Evolutionary conservation across 2,888 invertebrate species (phyloP), one percentile per base, ranked within the genome.

Genomic region (Noctua fimbriata): DNA sequence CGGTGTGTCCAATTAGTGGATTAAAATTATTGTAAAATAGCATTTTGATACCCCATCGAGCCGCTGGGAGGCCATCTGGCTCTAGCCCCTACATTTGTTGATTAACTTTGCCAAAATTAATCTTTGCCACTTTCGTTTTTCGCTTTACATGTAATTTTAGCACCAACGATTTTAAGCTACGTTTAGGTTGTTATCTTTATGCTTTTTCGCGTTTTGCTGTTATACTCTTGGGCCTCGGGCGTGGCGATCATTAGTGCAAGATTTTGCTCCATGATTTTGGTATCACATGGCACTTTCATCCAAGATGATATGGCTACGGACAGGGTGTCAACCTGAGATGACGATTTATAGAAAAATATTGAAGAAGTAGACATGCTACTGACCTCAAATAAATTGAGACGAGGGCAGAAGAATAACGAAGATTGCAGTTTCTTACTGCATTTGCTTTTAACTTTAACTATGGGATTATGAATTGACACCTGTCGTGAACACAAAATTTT

Each of bases 21-120:
- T 96, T 93, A 94, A 93, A 95, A 95, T 96, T 92, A 95, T 95
- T 95, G 93, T 95, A 93, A 93, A 95, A 94, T 93, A 93, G 90
- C 92, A 88, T 92, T 92, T 93, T 93, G 93, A 94, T 93, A 91
- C 83, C 84, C 90, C 89, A 92, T 92, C 90, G 92, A 87, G 91
- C 88, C 88, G 87, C 85, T 86, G 78, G 79, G 83, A 73, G 87
- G 95, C 93, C 96, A 96, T 96, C 95, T 96, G 96, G 95, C 55
- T 82, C 55, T 44, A 82, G 87, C 84, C 82, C 78, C 63, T 85
- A 88, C 91, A 91, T 92, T 92, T 91, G 90, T 93, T 94, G 94
- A 95, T 95, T 94, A 93, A 91, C 93, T 92, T 91, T 90, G 88
- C 85, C 90, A 90, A 89, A 89, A 90, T 89, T 86, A 84, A 88